Evolutionary conservation across 2,888 invertebrate species (phyloP).

Genomic region (Pristionchus entomophagus): DNA sequence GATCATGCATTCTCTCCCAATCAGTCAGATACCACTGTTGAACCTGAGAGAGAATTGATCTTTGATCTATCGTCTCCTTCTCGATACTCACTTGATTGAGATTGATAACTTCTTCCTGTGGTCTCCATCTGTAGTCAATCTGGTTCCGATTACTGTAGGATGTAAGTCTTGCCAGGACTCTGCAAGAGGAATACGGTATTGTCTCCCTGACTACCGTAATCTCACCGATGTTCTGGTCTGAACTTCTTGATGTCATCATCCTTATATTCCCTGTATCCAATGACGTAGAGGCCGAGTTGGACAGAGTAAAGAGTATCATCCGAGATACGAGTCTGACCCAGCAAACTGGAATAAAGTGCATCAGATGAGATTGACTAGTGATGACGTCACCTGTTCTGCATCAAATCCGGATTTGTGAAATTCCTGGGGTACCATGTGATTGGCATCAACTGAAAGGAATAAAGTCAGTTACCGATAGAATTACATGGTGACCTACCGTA

Average conservation of each 20-base stretch:
- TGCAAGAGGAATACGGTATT: background rate
- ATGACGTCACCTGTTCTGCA: constrained; percentile 34
- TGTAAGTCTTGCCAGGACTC: constrained; percentile 64
- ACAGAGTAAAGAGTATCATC: constrained; percentile 73
- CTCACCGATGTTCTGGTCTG: constrained; percentile 73
- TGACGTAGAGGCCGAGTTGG: constrained; percentile 73
- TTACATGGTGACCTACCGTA: constrained; percentile 54
- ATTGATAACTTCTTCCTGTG: constrained; percentile 74
- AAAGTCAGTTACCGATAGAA: background rate
- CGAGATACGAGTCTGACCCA: constrained; percentile 60
- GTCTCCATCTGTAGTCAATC: constrained; percentile 70
- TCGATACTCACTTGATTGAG: constrained; percentile 64
- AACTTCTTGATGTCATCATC: constrained; percentile 75
- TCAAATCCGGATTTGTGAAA: constrained; percentile 73
- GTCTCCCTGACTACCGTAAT: background rate
- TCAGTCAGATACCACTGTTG: constrained; percentile 74
- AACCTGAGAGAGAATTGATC: constrained; percentile 48
- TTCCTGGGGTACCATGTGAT: constrained; percentile 75
- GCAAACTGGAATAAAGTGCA: background rate
- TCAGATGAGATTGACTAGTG: background rate
- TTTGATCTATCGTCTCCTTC: background rate
- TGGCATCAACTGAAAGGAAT: constrained; percentile 69
- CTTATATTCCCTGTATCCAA: constrained; percentile 73
- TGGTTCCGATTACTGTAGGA: constrained; percentile 71
- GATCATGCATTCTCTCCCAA: constrained; percentile 72